These are phyloP conservation scores for Hesperophylax magnus DNA, from an alignment of 1,140 invertebrate species.

Conservation along the genomic window DNA sequence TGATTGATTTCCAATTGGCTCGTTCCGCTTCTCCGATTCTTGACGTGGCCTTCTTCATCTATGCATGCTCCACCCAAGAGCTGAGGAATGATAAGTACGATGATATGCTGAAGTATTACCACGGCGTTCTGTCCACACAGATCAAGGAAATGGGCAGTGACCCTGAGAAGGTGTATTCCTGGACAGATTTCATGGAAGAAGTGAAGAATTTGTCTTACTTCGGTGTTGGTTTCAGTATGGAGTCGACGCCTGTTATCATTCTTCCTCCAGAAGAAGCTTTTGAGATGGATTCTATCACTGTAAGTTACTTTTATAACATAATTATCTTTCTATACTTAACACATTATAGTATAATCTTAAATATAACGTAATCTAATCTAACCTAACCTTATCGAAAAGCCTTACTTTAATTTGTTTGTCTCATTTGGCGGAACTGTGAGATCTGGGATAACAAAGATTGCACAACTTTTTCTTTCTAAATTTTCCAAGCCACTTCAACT, in stretches of 20 bases:
- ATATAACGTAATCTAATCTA: background rate
- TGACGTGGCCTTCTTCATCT: slow-evolving; percentile 76
- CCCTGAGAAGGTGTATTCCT: slow-evolving; percentile 73
- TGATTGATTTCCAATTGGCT: slow-evolving; percentile 81
- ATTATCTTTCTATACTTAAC: background rate
- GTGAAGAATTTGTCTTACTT: slow-evolving; percentile 75
- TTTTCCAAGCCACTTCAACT: too few relatives aligned
- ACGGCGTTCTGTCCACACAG: slow-evolving; percentile 71
- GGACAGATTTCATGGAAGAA: slow-evolving; percentile 69
- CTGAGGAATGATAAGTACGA: slow-evolving; percentile 73
- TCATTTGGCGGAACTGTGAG: background rate
- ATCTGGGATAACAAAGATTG: background rate
- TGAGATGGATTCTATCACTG: slow-evolving; percentile 73
- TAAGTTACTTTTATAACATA: slow-evolving; percentile 11
- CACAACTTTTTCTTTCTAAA: background rate
- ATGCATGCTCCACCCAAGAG: slow-evolving; percentile 74
- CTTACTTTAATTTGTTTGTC: background rate
- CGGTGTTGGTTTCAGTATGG: slow-evolving; percentile 75
- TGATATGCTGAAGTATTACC: slow-evolving; percentile 68
- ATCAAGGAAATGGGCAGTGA: slow-evolving; percentile 74
- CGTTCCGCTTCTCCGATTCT: slow-evolving; percentile 73
- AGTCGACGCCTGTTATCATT: slow-evolving; percentile 74
- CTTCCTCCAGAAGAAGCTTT: slow-evolving; percentile 74
- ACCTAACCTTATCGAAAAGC: background rate
- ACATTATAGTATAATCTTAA: background rate